Base-by-base conservation (phyloP, 2,113 vertebrate genomes). In the Lamprologus ornatipinnis region DNA sequence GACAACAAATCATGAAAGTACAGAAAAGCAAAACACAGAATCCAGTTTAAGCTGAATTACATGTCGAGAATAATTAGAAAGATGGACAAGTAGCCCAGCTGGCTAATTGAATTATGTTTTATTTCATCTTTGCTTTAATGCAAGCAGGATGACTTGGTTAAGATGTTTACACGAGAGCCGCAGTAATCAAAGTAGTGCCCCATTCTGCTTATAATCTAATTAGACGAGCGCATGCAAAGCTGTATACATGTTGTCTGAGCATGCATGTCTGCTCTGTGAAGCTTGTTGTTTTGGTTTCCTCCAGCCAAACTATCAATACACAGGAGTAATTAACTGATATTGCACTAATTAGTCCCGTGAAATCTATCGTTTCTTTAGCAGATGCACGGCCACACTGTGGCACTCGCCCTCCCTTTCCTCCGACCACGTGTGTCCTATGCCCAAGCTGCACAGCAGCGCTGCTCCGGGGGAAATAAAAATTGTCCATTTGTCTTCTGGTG, bases 331-430 rank as follows among this genome's bases (percentile, higher is more conserved):
- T 93, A 94, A 88, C 91, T 63, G 26, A 79, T 88, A 95, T 90
- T 91, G 88, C 85, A 84, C 92, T 95, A 96, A 96, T 96, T 95
- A 95, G 91, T 94, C 88, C 85, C 35, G 55, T 93, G 91, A 95
- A 96, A 95, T 94, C 79, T 86, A 83, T 80, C 84, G 87, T 94
- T 95, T 91, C 89, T 92, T 89, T 87, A 82, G 92, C 79, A 81
- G 75, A 81, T 78, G 65, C 37, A 68, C 37, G 26, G 21, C n/a
- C 83, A 55, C 51, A 80, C 83, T 60, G 73, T 23, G 49, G 28
- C 58, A 65, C 47, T 28, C 81, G 15, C 28, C 35, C 57, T 40
- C 23, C 13, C 58, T 65, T 28, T 79, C 26, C n/a, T 19, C 80
- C 31, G n/a, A 81, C 42, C 80, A 19, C 14, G 13, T 4, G 21